Conservation (phyloP, 2,113 vertebrate genomes). For the Burhinus oedicnemus region DNA sequence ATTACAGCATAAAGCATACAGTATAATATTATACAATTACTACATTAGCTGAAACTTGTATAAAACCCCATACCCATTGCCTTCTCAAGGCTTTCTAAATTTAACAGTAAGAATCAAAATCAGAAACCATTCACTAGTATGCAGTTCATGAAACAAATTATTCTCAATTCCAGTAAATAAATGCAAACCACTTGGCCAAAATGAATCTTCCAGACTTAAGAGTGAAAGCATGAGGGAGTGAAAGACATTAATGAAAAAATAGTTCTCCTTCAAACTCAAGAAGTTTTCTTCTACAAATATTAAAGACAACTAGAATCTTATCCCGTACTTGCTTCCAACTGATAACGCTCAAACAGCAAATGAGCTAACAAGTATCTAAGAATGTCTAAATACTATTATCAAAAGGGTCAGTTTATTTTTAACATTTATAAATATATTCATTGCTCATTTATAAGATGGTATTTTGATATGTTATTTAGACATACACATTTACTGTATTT, state of each 20-base stretch:
- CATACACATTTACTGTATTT: not conserved
- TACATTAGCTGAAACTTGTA: not conserved
- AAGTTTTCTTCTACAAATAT: not conserved
- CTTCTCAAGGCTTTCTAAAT: not conserved
- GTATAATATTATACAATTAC: not conserved
- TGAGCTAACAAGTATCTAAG: not conserved
- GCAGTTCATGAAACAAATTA: fast-evolving
- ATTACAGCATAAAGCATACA: not conserved
- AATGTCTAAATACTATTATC: not conserved
- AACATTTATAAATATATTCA: not conserved
- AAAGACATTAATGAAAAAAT: not conserved
- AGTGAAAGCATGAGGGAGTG: not conserved
- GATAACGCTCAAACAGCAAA: not conserved
- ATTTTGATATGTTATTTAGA: not conserved
- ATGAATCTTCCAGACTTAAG: not conserved
- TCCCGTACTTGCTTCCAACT: not conserved
- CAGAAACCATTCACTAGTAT: fast-evolving
- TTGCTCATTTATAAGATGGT: not conserved
- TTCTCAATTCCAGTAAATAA: not conserved
- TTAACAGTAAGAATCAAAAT: not conserved
- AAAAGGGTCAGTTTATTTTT: not conserved
- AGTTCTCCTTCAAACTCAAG: not conserved
- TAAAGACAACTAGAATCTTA: not conserved
- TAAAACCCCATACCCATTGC: not conserved
- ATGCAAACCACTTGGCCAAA: not conserved